Base-by-base conservation (phyloP, 1,140 invertebrate genomes). In the Heliconius congener region DNA sequence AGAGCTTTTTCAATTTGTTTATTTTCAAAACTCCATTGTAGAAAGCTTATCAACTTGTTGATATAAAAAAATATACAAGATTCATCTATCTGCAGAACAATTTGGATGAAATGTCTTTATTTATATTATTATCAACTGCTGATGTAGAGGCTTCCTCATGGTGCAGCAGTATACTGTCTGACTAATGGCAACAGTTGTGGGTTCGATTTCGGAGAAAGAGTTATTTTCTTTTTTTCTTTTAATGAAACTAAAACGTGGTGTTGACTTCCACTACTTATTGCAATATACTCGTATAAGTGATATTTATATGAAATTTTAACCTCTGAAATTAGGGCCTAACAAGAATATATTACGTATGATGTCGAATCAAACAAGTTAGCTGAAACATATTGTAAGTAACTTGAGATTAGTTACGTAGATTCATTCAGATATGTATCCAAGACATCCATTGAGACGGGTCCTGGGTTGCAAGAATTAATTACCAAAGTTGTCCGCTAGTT, bases 341-440 rank as follows among this genome's bases (percentile, higher is more conserved):
- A 19, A 27, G n/a, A n/a, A 19, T 60, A n/a, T 60, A 11, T 18
- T 60, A 60, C 8, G 9, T 23, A 57, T 8, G 3, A 57, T 57
- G 55, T 60, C 9, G 23, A 60, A 60, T 23, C 57, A 18, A 71
- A 50, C 42, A 50, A 71, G 11, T 55, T 71, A 71, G 42, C 27
- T 71, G 66, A 71, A 66, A 77, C 75, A 77, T 77, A 71, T 77
- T 77, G 66, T 71, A 37, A 52, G 60, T 34, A 77, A 77, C 75
- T 77, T 77, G 39, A 37, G 66, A 77, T 77, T 52, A 71, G 75
- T 77, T 77, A 52, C 75, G 30, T 71, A 39, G 42, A 77, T 77
- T 71, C 75, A 77, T 77, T 71, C 75, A 71, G 75, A 77, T 71
- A 77, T n/a, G 75, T 77, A 77, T 77, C 75, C 66, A 77, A 77